Evolutionary conservation across 1,140 invertebrate genomes (phyloP).

Genomic region (Drosophila persimilis): DNA sequence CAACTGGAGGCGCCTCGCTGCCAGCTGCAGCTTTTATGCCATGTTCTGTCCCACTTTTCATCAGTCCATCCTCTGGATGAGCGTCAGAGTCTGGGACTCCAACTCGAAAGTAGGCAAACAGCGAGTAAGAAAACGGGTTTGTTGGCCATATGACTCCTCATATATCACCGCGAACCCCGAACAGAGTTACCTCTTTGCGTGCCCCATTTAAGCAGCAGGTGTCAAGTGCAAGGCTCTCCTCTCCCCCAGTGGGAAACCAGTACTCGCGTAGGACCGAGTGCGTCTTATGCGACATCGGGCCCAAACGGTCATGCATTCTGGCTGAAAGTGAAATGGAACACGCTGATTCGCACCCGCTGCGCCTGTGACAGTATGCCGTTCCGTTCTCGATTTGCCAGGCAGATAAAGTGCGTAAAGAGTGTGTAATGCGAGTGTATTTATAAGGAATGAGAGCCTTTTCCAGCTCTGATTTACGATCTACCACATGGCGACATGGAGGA

Average conservation of each 20-base stretch:
- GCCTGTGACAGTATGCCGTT: constrained; percentile 18
- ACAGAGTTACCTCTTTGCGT: constrained; percentile 17
- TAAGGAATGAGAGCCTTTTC: constrained; percentile 4
- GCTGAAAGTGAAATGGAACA: constrained; percentile 39
- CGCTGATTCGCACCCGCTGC: constrained; percentile 17
- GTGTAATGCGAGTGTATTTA: constrained; percentile 1
- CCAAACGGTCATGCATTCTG: constrained; percentile 19
- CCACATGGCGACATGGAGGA: too few species aligned
- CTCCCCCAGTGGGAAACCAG: not conserved
- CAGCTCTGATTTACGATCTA: constrained; percentile 36
- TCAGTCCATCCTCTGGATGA: constrained; percentile 15
- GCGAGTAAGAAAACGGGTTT: constrained; percentile 38
- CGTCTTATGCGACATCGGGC: constrained; percentile 8
- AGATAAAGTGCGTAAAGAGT: constrained; percentile 6
- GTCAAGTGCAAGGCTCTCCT: constrained; percentile 36
- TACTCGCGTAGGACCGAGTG: too few species aligned
- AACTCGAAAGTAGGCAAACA: constrained; percentile 49
- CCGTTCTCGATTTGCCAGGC: not conserved
- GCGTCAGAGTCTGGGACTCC: constrained; percentile 43
- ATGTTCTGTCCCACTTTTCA: constrained; percentile 31
- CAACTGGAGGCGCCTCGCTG: constrained; percentile 23
- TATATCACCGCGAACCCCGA: constrained; percentile 8
- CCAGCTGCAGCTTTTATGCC: constrained; percentile 55
- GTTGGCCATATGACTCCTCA: not conserved
- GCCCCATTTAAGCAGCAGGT: constrained; percentile 42